A percentile compares a stretch with the other conserved stretches of the same genome.
Conservation (phyloP, 2,113 vertebrate genomes). For the Bettongia penicillata region DNA sequence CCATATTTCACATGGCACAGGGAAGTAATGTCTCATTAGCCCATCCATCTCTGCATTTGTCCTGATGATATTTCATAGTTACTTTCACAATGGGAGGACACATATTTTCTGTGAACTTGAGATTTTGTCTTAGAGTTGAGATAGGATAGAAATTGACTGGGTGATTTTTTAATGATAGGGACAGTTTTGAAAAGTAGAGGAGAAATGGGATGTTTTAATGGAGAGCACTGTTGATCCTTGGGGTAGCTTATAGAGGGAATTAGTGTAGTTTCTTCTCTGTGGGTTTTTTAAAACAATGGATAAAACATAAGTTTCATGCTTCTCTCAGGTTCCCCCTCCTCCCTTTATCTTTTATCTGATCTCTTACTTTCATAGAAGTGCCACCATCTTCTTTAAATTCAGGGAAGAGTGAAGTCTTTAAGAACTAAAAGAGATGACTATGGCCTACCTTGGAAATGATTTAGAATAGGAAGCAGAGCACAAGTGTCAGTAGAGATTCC, state of each 20-base stretch:
- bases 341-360: neutral
- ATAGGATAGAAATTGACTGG: neutral
- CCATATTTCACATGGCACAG: constrained; percentile 50
- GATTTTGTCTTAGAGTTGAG: neutral
- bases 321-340: neutral
- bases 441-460: neutral
- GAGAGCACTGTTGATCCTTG: neutral
- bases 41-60: constrained; percentile 57
- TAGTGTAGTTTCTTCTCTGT: neutral
- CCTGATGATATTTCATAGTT: constrained; percentile 47
- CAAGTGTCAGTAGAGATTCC: neutral
- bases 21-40: constrained; percentile 58
- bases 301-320: neutral
- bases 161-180: neutral
- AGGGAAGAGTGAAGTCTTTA: neutral
- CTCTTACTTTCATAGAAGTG: neutral
- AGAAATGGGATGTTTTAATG: neutral
- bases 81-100: constrained; percentile 51
- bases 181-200: constrained; percentile 10
- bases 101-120: constrained; percentile 32
- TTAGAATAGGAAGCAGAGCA: neutral
- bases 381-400: neutral
- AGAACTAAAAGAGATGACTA: neutral
- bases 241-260: neutral
- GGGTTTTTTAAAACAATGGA: neutral